phyloP scores from a whole-genome alignment of 2,113 vertebrate species.

The Festucalex cinctus region DNA sequence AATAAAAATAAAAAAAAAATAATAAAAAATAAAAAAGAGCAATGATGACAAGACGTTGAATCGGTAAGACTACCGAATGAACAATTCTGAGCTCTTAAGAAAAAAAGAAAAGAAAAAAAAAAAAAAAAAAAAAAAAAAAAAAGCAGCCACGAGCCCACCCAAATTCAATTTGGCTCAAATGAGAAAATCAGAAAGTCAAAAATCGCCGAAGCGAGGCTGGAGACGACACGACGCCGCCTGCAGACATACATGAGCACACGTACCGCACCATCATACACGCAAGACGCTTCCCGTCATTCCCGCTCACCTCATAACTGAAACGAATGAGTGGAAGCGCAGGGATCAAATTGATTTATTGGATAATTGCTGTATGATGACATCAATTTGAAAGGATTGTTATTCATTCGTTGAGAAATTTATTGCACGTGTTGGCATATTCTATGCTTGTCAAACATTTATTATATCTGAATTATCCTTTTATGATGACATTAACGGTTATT shows the following conservation, averaged over 20 bases:
- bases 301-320: not conserved
- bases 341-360: not conserved
- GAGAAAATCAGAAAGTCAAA: not conserved
- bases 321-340: not conserved
- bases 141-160: not conserved
- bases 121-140: no score
- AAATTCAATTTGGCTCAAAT: not conserved
- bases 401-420: not conserved
- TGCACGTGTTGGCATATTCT: not conserved
- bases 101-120: no score
- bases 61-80: no score
- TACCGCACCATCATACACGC: not conserved
- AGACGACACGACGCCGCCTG: not conserved
- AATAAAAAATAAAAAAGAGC: no score
- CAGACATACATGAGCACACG: no score
- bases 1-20: no score
- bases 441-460: not conserved
- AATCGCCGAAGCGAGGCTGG: no score
- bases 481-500: not conserved
- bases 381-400: not conserved
- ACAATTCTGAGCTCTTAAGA: no score
- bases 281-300: not conserved
- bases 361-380: not conserved
- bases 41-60: no score
- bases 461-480: not conserved